Conservation (phyloP, 2,888 invertebrate species). For the Resseliella maxima region DNA sequence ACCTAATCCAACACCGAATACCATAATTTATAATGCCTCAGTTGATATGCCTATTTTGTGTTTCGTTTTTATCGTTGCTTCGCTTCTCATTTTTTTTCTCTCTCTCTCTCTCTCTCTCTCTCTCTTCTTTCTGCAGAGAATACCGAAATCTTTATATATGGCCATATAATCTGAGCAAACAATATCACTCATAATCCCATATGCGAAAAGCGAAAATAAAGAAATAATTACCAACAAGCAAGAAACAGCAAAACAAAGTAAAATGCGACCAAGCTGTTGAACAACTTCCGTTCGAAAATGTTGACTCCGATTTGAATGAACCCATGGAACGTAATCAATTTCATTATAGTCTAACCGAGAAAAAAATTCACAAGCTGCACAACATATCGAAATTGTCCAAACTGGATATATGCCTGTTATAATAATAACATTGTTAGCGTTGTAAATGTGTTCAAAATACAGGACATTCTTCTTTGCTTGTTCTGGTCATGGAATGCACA, state of each 20-base stretch:
- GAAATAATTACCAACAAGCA: constrained; percentile 13
- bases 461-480: neutral
- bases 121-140: constrained; percentile 26
- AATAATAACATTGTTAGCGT: constrained; percentile 4
- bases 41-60: neutral
- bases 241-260: neutral
- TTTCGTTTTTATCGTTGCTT: neutral
- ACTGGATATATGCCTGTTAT: constrained; percentile 8
- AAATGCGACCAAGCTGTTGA: neutral
- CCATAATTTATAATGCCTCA: neutral
- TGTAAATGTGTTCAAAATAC: neutral
- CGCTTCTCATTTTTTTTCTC: neutral
- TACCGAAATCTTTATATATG: neutral
- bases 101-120: constrained; percentile 20
- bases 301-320: neutral
- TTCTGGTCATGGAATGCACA: neutral
- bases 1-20: neutral
- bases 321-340: neutral
- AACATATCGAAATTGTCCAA: constrained; percentile 1
- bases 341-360: neutral
- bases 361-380: neutral
- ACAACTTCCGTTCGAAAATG: constrained; percentile 30
- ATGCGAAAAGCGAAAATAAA: neutral
- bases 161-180: neutral
- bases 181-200: neutral